Evolutionary conservation across 1,140 invertebrate species (phyloP).

Genomic region (Mesaphorura yosii): DNA sequence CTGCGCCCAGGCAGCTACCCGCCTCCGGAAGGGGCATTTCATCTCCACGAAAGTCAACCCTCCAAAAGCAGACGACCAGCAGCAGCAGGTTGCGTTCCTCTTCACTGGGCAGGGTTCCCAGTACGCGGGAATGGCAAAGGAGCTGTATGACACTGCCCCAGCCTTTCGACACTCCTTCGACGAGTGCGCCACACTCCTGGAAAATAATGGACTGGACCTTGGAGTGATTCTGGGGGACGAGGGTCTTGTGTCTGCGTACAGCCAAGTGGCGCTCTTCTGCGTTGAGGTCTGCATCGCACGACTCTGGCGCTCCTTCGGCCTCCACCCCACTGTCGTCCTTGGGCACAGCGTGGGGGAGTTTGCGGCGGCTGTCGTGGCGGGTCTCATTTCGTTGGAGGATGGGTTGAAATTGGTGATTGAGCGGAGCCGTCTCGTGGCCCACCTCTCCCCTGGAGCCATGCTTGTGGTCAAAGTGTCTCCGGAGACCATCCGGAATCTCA

Average conservation of each 20-base stretch:
- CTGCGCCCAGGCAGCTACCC: neutral
- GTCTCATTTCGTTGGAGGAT: slow-evolving; percentile 12
- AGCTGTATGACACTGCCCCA: neutral
- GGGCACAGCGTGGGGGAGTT: slow-evolving; percentile 24
- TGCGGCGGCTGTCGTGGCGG: slow-evolving; percentile 10
- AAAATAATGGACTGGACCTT: neutral
- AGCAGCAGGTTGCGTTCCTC: neutral
- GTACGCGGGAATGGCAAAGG: slow-evolving; percentile 9
- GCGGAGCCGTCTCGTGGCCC: slow-evolving; percentile 13
- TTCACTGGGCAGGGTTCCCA: slow-evolving; percentile 17
- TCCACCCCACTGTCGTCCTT: slow-evolving; percentile 13
- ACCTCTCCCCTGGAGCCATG: slow-evolving; percentile 6
- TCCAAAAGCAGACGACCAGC: too few relatives aligned
- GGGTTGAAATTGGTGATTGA: slow-evolving; percentile 11
- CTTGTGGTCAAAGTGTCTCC: slow-evolving; percentile 7
- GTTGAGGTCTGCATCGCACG: slow-evolving; percentile 11
- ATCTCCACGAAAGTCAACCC: neutral
- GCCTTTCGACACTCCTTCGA: slow-evolving; percentile 11
- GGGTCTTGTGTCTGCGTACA: slow-evolving; percentile 7
- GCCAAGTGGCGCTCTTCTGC: slow-evolving; percentile 21
- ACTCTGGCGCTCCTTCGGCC: slow-evolving; percentile 17
- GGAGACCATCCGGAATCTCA: neutral
- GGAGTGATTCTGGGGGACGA: neutral
- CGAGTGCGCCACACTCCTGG: neutral
- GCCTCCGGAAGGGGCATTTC: neutral